Conservation (phyloP, 2,888 invertebrate genomes). For the Saturnia pavonia region DNA sequence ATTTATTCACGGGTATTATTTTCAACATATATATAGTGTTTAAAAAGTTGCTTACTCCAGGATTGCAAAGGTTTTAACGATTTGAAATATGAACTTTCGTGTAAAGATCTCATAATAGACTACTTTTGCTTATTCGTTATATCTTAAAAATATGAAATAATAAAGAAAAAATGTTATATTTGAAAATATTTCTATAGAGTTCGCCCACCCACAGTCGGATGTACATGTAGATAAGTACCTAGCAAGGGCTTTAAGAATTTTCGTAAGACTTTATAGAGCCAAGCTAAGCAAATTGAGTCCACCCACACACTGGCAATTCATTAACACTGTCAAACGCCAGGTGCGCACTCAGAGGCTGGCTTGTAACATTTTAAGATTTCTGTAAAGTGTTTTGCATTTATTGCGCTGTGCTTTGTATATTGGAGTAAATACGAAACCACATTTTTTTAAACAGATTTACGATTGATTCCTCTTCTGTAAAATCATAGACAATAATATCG, state of each 20-base stretch:
- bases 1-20: too few species aligned
- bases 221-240: conserved; percentile 6
- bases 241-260: conserved; percentile 10
- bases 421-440: not conserved
- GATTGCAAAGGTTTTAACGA: too few species aligned
- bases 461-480: not conserved
- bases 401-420: not conserved
- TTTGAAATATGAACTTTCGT: too few species aligned
- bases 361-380: not conserved
- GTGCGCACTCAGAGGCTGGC: not conserved
- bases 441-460: not conserved
- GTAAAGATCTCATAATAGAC: too few species aligned
- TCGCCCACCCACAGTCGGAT: conserved; percentile 20
- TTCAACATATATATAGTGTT: too few species aligned
- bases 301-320: conserved; percentile 12
- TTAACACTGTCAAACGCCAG: not conserved
- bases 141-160: not conserved
- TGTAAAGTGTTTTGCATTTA: not conserved
- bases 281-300: conserved; percentile 11
- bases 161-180: not conserved
- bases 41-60: too few species aligned
- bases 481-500: not conserved
- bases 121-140: too few species aligned
- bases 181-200: conserved; percentile 14
- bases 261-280: conserved; percentile 2